Base-by-base conservation (phyloP, 2,797 vertebrate species). In the Sebastolobus altivelis region DNA sequence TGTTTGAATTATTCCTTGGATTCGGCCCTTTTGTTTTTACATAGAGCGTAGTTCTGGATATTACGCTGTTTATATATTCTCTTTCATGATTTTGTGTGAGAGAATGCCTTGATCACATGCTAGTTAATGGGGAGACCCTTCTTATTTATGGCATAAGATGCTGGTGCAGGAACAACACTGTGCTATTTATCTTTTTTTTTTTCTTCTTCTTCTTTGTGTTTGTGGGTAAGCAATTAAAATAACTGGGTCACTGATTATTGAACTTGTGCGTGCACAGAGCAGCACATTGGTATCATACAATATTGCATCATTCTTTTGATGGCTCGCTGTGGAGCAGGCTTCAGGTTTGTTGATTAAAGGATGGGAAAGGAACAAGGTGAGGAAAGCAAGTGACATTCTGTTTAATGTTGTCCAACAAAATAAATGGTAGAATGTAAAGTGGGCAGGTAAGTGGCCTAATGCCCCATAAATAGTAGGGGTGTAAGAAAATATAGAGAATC, bases 201-300 rank as follows among this genome's bases (percentile, higher is more conserved):
- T 49, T 33, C n/a, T 66, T 65, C 38, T 40, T 62, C 65, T 29
- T 87, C 86, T 93, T 93, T 94, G 91, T 93, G 92, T 95, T 95
- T 94, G 90, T 88, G 90, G 90, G 86, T 95, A 93, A 93, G 94
- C 95, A 96, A 96, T 96, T 96, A 95, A 96, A 96, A 95, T 89
- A 96, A 95, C 90, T 96, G 91, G 95, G 95, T 95, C 95, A 93
- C 89, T 90, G 90, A 87, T 93, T 93, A 93, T 93, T 92, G 93
- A 94, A 94, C 86, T 88, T 88, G 79, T 88, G 88, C 89, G 91
- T 88, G 79, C 89, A 87, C 87, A 66, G 84, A 84, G 75, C 86
- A 80, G 78, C 81, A 89, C 76, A 67, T 74, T 88, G 89, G 84
- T 89, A 88, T 88, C 72, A 83, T 80, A 88, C 77, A 86, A 73